Percentiles rank a stretch among this genome's conserved stretches.
Evolutionary conservation across 1,140 invertebrate species (phyloP).

Genomic region (Drosophila bocki): DNA sequence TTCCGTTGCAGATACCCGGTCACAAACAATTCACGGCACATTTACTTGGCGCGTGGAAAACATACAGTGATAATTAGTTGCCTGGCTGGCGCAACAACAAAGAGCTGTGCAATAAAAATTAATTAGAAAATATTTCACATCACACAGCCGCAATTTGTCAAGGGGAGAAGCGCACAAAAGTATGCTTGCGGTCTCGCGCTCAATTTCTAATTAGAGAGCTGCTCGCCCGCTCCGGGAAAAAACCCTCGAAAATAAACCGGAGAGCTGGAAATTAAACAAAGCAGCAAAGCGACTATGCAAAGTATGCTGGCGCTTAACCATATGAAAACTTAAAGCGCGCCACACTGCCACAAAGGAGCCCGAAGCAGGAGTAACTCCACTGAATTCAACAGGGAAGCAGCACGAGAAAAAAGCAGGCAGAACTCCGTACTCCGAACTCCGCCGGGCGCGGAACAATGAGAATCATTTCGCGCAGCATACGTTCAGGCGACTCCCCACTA

Average conservation of each 20-base stretch:
- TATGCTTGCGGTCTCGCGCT: slow-evolving; percentile 49
- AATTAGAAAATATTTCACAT: slow-evolving; percentile 70
- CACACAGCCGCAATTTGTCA: slow-evolving; percentile 48
- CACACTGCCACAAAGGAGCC: neutral
- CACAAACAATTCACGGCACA: neutral
- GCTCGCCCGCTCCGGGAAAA: slow-evolving; percentile 8
- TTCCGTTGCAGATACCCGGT: slow-evolving; percentile 27
- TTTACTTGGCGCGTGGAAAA: slow-evolving; percentile 1
- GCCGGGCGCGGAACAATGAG: slow-evolving; percentile 69
- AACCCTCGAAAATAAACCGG: slow-evolving; percentile 45
- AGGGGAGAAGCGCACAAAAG: slow-evolving; percentile 35
- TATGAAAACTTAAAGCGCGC: slow-evolving; percentile 59
- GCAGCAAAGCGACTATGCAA: slow-evolving; percentile 56
- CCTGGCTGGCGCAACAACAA: slow-evolving; percentile 13
- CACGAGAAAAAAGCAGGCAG: neutral
- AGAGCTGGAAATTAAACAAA: slow-evolving; percentile 65
- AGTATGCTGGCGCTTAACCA: slow-evolving; percentile 47
- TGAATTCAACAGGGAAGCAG: slow-evolving; percentile 38
- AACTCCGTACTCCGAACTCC: slow-evolving; percentile 21
- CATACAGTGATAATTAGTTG: slow-evolving; percentile 37
- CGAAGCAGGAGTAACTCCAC: slow-evolving; percentile 21
- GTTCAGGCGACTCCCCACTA: slow-evolving; percentile 37
- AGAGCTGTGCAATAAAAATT: slow-evolving; percentile 59
- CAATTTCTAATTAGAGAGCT: slow-evolving; percentile 62
- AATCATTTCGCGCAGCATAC: slow-evolving; percentile 77